Percentiles rank a stretch among this genome's conserved stretches.
These are phyloP conservation scores for Lepidurus packardi DNA, from an alignment of 1,140 invertebrate species.

Conservation along the genomic window DNA sequence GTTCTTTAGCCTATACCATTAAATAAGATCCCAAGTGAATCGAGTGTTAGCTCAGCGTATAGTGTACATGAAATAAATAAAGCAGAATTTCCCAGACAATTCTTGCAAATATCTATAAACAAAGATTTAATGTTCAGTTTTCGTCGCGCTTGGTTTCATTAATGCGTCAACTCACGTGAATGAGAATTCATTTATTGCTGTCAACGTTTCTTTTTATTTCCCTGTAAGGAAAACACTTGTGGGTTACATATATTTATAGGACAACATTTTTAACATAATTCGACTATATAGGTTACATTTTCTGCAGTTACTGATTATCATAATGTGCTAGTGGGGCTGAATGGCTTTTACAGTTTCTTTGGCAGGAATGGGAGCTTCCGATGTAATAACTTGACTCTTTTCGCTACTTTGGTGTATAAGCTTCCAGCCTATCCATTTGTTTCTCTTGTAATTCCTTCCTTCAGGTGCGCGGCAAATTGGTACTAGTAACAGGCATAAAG, in stretches of 20 bases:
- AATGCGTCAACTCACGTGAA: neutral
- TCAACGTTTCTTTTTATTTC: neutral
- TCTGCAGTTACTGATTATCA: neutral
- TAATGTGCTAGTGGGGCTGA: slow-evolving; percentile 3
- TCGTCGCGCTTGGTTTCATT: neutral
- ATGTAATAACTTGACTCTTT: neutral
- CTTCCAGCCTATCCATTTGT: slow-evolving; percentile 12
- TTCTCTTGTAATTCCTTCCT: neutral
- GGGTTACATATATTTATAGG: neutral
- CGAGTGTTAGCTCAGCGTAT: neutral
- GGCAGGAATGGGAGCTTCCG: neutral
- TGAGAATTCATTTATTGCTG: slow-evolving; percentile 10
- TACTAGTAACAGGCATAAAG: neutral
- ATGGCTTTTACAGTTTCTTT: neutral
- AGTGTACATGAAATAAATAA: neutral
- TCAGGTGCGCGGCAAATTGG: slow-evolving; percentile 3
- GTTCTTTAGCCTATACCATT: slow-evolving; percentile 15
- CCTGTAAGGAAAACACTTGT: neutral
- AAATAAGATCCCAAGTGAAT: neutral
- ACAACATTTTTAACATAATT: no score
- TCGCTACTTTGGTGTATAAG: neutral
- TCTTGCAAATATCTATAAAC: neutral
- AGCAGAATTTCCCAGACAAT: neutral
- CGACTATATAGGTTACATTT: no score
- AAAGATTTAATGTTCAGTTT: no score